Conservation (phyloP, 2,797 vertebrate species). For the Phyllotis vaccarum region DNA sequence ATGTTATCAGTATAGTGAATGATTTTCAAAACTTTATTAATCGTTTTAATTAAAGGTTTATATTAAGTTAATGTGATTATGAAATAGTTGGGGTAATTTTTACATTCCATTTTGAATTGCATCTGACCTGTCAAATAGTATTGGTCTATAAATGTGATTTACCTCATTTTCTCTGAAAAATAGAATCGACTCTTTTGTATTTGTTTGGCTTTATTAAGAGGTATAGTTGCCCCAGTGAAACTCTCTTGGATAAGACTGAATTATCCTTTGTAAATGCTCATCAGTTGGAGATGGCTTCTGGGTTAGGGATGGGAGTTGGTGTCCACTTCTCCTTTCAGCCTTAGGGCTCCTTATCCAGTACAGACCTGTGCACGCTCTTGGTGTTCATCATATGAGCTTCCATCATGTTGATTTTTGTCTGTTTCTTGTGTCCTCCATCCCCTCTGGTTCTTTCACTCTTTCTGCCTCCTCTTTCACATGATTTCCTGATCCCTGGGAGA, state of each 20-base stretch:
- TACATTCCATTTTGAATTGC: background rate
- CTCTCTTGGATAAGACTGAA: background rate
- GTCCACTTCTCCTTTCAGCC: background rate
- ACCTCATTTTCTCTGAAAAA: background rate
- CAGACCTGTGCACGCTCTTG: background rate
- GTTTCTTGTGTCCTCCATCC: too few species aligned
- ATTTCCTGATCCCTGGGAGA: background rate
- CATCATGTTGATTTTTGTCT: background rate
- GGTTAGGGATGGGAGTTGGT: too few species aligned
- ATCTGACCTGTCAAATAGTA: background rate
- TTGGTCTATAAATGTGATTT: slow-evolving; percentile 42
- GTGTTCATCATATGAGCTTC: background rate
- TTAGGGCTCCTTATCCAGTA: too few species aligned
- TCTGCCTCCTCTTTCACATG: background rate
- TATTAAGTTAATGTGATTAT: background rate
- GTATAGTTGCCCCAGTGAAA: background rate
- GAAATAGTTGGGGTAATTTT: background rate
- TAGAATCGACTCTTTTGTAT: background rate
- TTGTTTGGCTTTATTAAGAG: background rate
- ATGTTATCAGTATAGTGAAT: background rate
- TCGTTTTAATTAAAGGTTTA: background rate
- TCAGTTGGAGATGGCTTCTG: background rate
- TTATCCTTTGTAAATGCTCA: background rate
- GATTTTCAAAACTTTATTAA: background rate
- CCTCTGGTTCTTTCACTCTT: background rate